phyloP scores from a whole-genome alignment of 2,888 invertebrate genomes.

The Colostygia pectinataria region DNA sequence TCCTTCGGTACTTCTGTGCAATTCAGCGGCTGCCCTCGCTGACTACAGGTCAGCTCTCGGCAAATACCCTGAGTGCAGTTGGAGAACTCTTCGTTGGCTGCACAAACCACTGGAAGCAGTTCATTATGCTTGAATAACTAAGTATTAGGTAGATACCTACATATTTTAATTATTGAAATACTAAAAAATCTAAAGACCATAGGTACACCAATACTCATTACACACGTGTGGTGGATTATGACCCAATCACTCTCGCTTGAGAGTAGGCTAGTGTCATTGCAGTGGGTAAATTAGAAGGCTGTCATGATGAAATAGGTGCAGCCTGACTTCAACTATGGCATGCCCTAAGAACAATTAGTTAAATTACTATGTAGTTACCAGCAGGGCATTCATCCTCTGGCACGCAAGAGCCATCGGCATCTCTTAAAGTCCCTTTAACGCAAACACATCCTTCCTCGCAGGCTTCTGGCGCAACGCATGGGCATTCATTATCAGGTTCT shows the following conservation, averaged over 20 bases:
- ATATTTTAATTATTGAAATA: no score
- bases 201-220: no score
- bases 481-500: conserved; percentile 30
- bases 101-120: conserved; percentile 6
- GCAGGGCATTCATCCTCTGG: conserved; percentile 25
- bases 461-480: conserved; percentile 5
- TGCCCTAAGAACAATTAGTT: no score
- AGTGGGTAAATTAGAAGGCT: no score
- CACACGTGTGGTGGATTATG: no score
- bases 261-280: no score
- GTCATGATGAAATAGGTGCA: no score
- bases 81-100: conserved; percentile 16
- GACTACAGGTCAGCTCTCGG: conserved; percentile 24
- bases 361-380: conserved; percentile 5
- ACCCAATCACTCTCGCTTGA: no score
- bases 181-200: no score
- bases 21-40: conserved; percentile 17
- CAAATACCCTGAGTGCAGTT: conserved; percentile 1
- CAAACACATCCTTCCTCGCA: conserved; percentile 35
- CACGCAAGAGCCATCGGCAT: conserved; percentile 27
- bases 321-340: no score
- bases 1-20: conserved; percentile 1
- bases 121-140: not conserved
- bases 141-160: no score
- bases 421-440: conserved; percentile 27